Evolutionary conservation across 2,113 vertebrate genomes (phyloP).

Genomic region (Stegostoma tigrinum): DNA sequence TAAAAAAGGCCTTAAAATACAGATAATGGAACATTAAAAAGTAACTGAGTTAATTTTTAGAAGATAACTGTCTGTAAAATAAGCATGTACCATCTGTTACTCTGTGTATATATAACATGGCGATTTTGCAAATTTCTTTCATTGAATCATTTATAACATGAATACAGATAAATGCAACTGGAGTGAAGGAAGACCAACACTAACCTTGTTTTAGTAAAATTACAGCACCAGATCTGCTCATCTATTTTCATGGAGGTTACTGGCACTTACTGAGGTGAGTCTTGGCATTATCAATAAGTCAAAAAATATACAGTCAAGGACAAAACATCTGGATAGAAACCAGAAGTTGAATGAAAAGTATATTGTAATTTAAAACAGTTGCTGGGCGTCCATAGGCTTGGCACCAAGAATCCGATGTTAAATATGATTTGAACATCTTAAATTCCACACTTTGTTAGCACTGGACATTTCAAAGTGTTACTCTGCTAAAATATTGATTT

Average conservation of each 20-base stretch:
- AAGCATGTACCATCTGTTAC: not conserved
- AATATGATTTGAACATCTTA: not conserved
- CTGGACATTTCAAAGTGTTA: no score
- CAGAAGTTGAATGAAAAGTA: not conserved
- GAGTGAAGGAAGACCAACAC: not conserved
- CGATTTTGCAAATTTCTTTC: not conserved
- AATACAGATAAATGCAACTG: not conserved
- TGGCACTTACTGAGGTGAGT: constrained; percentile 86
- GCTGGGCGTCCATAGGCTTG: not conserved
- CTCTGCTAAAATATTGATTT: no score
- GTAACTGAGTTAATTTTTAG: not conserved
- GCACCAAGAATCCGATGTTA: not conserved
- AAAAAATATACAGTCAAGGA: no score
- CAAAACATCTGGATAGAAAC: not conserved
- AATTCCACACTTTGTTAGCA: not conserved
- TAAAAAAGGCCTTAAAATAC: not conserved
- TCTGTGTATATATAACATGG: not conserved
- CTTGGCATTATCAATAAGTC: not conserved
- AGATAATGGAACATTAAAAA: not conserved
- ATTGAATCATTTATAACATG: not conserved
- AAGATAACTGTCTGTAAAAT: not conserved
- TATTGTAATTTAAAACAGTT: not conserved
- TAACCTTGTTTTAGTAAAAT: constrained; percentile 10
- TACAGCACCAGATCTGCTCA: constrained; percentile 65
- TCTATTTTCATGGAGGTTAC: constrained; percentile 87